phyloP scores from a whole-genome alignment of 1,140 invertebrate genomes.

The Zaprionus taronus region DNA sequence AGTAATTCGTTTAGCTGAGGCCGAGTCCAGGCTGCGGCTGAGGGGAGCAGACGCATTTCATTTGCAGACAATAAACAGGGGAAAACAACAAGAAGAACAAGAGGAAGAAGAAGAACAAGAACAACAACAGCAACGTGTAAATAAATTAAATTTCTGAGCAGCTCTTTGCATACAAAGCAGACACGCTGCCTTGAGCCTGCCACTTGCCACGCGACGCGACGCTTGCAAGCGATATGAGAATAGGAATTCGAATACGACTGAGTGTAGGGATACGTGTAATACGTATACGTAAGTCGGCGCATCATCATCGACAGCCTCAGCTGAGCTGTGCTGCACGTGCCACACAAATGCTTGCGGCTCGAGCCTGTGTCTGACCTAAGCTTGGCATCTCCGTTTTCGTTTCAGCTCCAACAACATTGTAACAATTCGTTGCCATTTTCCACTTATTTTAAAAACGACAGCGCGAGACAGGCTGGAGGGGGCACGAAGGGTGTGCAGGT shows the following conservation, averaged over 20 bases:
- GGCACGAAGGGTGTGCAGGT: background rate
- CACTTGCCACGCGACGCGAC: slow-evolving; percentile 49
- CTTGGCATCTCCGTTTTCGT: slow-evolving; percentile 7
- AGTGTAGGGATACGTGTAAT: background rate
- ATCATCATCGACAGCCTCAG: slow-evolving; percentile 32
- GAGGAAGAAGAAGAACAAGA: slow-evolving; percentile 29
- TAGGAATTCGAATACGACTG: background rate
- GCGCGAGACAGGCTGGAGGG: background rate
- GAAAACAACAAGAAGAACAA: slow-evolving; percentile 14
- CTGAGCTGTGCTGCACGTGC: slow-evolving; percentile 57
- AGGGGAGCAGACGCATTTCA: slow-evolving; percentile 63
- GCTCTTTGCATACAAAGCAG: slow-evolving; percentile 81
- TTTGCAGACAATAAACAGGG: slow-evolving; percentile 75
- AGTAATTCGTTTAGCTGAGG: slow-evolving; percentile 75
- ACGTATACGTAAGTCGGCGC: slow-evolving; percentile 2
- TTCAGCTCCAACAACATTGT: slow-evolving; percentile 52
- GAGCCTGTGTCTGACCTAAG: slow-evolving; percentile 28
- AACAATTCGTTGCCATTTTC: slow-evolving; percentile 80
- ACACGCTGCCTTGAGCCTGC: slow-evolving; percentile 36
- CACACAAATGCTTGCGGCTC: slow-evolving; percentile 9
- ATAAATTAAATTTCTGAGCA: slow-evolving; percentile 80
- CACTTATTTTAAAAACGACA: slow-evolving; percentile 66
- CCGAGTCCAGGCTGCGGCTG: slow-evolving; percentile 33
- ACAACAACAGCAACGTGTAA: slow-evolving; percentile 59
- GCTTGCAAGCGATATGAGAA: slow-evolving; percentile 34